phyloP scores from a whole-genome alignment of 2,113 vertebrate genomes.

The Sitta europaea region DNA sequence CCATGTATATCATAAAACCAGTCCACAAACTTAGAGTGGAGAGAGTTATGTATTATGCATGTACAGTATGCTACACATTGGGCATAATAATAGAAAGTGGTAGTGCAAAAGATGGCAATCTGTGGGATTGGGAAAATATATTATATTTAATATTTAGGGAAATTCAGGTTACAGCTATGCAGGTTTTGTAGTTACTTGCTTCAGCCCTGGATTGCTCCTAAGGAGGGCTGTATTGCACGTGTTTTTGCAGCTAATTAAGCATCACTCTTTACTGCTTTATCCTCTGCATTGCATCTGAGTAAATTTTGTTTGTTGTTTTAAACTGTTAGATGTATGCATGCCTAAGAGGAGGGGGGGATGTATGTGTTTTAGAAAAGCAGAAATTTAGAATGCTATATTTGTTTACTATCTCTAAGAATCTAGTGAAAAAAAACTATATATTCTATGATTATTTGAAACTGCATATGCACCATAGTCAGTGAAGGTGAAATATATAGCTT shows the following conservation, averaged over 20 bases:
- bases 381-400: background rate
- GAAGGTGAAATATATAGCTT: background rate
- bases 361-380: background rate
- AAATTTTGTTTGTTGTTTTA: background rate
- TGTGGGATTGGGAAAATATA: background rate
- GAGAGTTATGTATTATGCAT: background rate
- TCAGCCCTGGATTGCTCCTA: background rate
- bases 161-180: background rate
- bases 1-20: background rate
- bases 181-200: background rate
- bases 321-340: background rate
- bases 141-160: background rate
- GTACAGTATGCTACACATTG: background rate
- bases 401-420: background rate
- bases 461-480: background rate
- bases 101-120: background rate
- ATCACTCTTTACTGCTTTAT: background rate
- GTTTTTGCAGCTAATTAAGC: background rate
- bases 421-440: background rate
- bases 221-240: background rate
- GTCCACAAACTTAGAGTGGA: accelerated
- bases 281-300: background rate
- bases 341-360: background rate
- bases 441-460: background rate
- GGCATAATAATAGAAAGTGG: background rate